A percentile compares a stretch with the other conserved stretches of the same genome.
Evolutionary conservation across 2,113 vertebrate species (phyloP).

Genomic region (Clinocottus analis): DNA sequence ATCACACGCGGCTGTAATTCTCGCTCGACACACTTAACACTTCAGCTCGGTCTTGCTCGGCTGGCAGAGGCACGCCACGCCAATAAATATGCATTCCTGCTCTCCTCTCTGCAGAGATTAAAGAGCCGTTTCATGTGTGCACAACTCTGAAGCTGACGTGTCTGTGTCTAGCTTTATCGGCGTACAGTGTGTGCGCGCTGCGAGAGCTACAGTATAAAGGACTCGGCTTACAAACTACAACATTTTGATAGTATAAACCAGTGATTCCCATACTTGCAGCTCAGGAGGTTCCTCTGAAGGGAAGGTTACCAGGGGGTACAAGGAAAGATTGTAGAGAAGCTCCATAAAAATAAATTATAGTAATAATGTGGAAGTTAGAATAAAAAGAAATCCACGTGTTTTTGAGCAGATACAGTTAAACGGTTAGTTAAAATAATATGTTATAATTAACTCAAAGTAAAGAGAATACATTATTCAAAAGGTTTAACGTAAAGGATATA

Average conservation of each 20-base stretch:
- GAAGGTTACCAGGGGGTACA: neutral
- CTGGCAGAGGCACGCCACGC: constrained; percentile 75
- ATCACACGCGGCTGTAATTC: constrained; percentile 73
- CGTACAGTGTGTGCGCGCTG: neutral
- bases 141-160: constrained; percentile 34
- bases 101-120: constrained; percentile 56
- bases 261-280: neutral
- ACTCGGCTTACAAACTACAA: neutral
- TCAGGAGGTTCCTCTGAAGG: neutral
- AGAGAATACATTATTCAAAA: neutral
- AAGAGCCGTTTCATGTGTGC: constrained; percentile 49
- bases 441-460: neutral
- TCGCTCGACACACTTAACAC: constrained; percentile 64
- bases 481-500: neutral
- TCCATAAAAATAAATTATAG: neutral
- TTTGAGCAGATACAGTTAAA: neutral
- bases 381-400: neutral
- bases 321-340: neutral
- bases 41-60: constrained; percentile 49
- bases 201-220: constrained; percentile 1
- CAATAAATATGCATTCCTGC: constrained; percentile 76
- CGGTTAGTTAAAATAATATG: neutral
- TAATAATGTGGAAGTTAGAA: neutral
- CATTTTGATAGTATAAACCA: neutral
- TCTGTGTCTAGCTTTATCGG: constrained; percentile 49